phyloP scores from a whole-genome alignment of 2,888 invertebrate genomes.

The Crematogaster levior region DNA sequence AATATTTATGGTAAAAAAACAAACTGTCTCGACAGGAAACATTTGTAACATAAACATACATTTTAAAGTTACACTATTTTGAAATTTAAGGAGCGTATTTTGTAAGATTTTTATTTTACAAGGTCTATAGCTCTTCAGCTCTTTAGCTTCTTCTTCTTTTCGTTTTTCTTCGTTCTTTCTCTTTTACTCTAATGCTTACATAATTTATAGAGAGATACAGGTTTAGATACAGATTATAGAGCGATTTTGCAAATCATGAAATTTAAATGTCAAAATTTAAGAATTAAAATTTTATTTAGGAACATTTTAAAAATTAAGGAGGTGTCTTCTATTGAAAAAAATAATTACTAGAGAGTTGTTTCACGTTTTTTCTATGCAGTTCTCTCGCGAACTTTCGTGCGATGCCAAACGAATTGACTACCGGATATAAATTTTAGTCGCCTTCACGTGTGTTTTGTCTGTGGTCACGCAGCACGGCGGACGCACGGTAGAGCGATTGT shows the following conservation, averaged over 20 bases:
- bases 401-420: conserved; percentile 63
- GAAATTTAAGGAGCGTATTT: no score
- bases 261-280: neutral
- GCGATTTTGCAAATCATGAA: no score
- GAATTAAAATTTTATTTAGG: neutral
- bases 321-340: neutral
- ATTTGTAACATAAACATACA: neutral
- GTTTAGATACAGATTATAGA: no score
- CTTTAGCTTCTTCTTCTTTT: no score
- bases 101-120: no score
- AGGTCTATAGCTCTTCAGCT: no score
- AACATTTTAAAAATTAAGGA: neutral
- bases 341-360: neutral
- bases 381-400: conserved; percentile 52
- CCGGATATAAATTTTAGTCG: conserved; percentile 69
- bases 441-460: conserved; percentile 71
- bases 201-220: no score
- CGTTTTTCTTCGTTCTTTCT: no score
- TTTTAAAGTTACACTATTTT: conserved; percentile 3
- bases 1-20: neutral
- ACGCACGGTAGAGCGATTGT: conserved; percentile 74
- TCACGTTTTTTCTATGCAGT: neutral
- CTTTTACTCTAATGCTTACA: no score
- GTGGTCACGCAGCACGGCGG: conserved; percentile 54
- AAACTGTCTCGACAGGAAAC: neutral